phyloP scores from a whole-genome alignment of 2,888 invertebrate genomes.

The Scrobipalpa atriplicella region DNA sequence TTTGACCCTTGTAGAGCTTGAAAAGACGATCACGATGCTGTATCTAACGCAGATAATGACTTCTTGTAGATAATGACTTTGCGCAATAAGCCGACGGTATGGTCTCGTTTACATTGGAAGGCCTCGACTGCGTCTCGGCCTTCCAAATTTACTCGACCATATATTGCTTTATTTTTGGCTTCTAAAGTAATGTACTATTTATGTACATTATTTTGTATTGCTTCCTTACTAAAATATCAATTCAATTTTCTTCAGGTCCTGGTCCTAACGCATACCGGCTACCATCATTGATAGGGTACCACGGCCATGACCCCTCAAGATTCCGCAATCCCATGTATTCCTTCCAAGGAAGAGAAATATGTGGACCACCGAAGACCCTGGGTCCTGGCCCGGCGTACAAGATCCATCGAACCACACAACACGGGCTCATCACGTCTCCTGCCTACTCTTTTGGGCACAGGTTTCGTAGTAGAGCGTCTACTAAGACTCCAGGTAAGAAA shows the following conservation, averaged over 20 bases:
- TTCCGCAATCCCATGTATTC: conserved; percentile 85
- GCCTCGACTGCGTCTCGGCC: too few species aligned
- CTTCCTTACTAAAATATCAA: background rate
- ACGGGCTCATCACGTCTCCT: conserved; percentile 70
- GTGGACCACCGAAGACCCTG: conserved; percentile 70
- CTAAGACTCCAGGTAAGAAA: conserved; percentile 23
- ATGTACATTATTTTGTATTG: too few species aligned
- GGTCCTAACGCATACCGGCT: conserved; percentile 86
- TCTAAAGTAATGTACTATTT: too few species aligned
- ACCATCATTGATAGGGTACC: conserved; percentile 84
- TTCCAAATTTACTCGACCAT: too few species aligned
- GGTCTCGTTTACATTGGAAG: too few species aligned
- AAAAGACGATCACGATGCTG: too few species aligned
- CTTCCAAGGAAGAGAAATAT: conserved; percentile 71
- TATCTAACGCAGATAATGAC: too few species aligned
- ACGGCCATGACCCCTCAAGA: conserved; percentile 84
- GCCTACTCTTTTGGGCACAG: conserved; percentile 79
- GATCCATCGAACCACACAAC: conserved; percentile 68
- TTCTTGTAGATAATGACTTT: too few species aligned
- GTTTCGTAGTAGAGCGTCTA: conserved; percentile 32
- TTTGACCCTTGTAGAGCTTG: too few species aligned
- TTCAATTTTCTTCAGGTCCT: conserved; percentile 75
- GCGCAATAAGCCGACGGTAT: too few species aligned
- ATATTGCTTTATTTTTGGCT: too few species aligned
- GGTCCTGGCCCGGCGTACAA: conserved; percentile 76